A percentile compares a stretch with the other conserved stretches of the same genome.
Evolutionary conservation across 2,113 vertebrate genomes (phyloP).

Genomic region (Alaudala cheleensis): DNA sequence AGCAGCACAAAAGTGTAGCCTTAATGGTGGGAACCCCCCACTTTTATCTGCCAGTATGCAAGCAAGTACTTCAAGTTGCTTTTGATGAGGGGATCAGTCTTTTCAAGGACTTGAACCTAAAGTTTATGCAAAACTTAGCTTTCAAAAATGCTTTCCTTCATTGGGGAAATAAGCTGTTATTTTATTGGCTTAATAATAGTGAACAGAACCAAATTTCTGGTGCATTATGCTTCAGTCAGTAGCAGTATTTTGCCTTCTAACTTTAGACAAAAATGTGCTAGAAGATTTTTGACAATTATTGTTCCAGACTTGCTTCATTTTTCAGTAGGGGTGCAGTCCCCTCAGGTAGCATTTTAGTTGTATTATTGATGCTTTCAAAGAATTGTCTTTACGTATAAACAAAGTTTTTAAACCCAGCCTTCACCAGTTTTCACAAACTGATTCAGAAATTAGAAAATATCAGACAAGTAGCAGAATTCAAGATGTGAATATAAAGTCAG

Average conservation of each 20-base stretch:
- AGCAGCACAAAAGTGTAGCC: background rate
- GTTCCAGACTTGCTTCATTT: background rate
- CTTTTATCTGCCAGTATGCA: background rate
- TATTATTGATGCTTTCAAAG: background rate
- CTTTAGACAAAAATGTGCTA: background rate
- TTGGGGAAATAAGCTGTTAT: background rate
- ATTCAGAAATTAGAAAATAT: background rate
- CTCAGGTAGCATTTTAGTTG: background rate
- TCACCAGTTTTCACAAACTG: background rate
- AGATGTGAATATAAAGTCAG: background rate
- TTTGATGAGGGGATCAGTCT: background rate
- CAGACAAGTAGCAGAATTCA: background rate
- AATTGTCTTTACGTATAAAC: background rate
- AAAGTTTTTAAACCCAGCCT: background rate
- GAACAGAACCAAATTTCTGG: background rate
- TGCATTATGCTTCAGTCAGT: background rate
- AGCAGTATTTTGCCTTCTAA: background rate
- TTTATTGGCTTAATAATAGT: background rate
- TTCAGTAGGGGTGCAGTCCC: background rate
- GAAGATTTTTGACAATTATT: background rate
- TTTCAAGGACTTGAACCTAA: background rate
- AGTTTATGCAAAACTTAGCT: background rate
- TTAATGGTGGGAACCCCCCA: background rate
- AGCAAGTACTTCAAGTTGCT: background rate
- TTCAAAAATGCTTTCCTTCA: background rate